phyloP scores from a whole-genome alignment of 2,797 vertebrate genomes.

The Sebastes taczanowskii region DNA sequence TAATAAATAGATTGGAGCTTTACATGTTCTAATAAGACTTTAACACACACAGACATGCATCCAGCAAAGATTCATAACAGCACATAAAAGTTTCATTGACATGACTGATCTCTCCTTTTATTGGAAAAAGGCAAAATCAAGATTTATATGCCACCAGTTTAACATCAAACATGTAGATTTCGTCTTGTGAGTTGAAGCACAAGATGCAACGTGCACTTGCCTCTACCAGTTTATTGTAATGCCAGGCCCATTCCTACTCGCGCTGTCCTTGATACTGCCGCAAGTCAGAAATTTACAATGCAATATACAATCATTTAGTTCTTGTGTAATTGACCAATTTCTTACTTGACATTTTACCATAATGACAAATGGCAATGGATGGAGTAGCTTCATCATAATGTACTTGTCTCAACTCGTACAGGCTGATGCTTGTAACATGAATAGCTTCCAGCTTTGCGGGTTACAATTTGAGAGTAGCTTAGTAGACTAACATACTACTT shows the following conservation, averaged over 20 bases:
- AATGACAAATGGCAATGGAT: not conserved
- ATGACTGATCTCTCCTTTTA: not conserved
- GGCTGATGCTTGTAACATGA: not conserved
- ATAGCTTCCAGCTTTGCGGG: not conserved
- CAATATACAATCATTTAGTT: not conserved
- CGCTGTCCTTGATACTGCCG: no score
- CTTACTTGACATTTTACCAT: not conserved
- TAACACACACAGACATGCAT: not conserved
- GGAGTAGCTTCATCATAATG: not conserved
- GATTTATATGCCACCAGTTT: not conserved
- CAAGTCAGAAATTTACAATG: not conserved
- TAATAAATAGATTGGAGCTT: not conserved
- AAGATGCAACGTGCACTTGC: not conserved
- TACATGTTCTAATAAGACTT: not conserved
- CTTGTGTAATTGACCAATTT: not conserved
- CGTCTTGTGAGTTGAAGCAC: not conserved
- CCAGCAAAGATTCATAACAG: not conserved
- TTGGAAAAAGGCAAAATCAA: not conserved
- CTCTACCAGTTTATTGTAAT: not conserved
- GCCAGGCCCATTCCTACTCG: no score
- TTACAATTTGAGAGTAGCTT: not conserved
- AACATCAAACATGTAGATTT: not conserved
- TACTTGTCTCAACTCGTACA: not conserved
- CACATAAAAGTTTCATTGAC: not conserved
- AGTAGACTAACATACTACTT: not conserved